Evolutionary conservation across 2,888 invertebrate genomes (phyloP), one percentile per base, ranked within the genome.

Genomic region (Philhelius pedissequus): DNA sequence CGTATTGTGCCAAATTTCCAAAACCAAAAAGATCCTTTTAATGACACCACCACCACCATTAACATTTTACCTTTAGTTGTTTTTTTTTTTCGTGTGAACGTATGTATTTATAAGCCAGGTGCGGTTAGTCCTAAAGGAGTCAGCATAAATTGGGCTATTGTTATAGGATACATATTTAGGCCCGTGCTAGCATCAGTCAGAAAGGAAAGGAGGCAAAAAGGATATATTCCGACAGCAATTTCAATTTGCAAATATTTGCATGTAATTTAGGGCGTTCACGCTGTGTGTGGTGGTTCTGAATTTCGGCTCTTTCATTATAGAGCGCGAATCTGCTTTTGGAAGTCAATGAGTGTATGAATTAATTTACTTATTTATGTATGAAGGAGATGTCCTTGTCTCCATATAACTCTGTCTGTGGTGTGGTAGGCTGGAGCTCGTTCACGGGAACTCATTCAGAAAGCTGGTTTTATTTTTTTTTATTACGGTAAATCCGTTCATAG

Each of bases 231-330:
- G 45, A 58, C 58, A 74, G 74, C 58, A 79, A 79, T 79, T 79
- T 43, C 73, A 74, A 64, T 79, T 79, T 79, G 74, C 79, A 68
- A 79, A 79, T 79, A 79, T 79, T 79, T 79, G 74, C 68, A 79
- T 79, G 45, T 45, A 52, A 79, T 74, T 79, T 35, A 74, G 52
- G 27, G 32, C 35, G 27, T 71, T 40, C 25, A 38, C 66, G 15
- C n/a, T n/a, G 13, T 35, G 40, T 35, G 25, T 54, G 69, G 38
- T 30, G 20, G 18, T 15, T n/a, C 8, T 25, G 32, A 48, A 20
- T 35, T 48, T 25, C 18, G 20, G 18, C 32, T 62, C 25, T 25
- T 38, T 45, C 25, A 56, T 40, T 45, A 40, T 35, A 4, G 5
- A 48, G 32, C 43, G 11, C 8, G 25, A 43, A 27, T 62, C 40